Evolutionary conservation across 2,888 invertebrate species (phyloP), one percentile per base, ranked within the genome.

Genomic region (Drosophila histrio): DNA sequence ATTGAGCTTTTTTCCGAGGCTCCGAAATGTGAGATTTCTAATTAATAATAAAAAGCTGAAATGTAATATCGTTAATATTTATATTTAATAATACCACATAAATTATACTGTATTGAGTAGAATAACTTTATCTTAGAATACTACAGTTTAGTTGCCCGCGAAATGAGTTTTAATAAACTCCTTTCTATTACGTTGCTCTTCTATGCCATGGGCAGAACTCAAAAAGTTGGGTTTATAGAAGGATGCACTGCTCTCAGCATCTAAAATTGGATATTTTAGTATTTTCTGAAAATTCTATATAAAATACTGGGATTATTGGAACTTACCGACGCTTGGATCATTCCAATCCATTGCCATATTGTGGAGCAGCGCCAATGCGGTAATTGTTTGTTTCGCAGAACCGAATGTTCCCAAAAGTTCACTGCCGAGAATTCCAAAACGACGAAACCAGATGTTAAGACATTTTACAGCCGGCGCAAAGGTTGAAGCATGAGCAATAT

Each of bases 271-370:
- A 44, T 2, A 21, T 4, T n/a, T 34, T 13, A 8, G 22, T 30
- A 15, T 7, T 17, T 1, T 34, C 22, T 0, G 13, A 38, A 28
- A 7, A 15, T 6, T 19, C 0, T 13, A 34, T 2, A 47, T 19
- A 13, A 46, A 56, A 1, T 8, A 30, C 1, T 9, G 15, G 6
- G 15, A 13, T 8, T n/a, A 28, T 4, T 15, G 22, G 0, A n/a
- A 34, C 49, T 26, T 69, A 82, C 89, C 85, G 36, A 86, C 72
- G 38, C 79, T 79, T 0, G 76, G 74, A 69, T 90, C 89, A 36
- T 73, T 77, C 86, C 89, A 89, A n/a, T 90, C 89, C 57, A 90
- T 79, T 9, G 89, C 90, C 87, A 90, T 90, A 26, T 90, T 90
- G 24, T 90, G 89, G 2, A 90, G 75, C 22, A 90, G 61, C 3